Evolutionary conservation across 2,888 invertebrate species (phyloP).

Genomic region (Parochlus steinenii): DNA sequence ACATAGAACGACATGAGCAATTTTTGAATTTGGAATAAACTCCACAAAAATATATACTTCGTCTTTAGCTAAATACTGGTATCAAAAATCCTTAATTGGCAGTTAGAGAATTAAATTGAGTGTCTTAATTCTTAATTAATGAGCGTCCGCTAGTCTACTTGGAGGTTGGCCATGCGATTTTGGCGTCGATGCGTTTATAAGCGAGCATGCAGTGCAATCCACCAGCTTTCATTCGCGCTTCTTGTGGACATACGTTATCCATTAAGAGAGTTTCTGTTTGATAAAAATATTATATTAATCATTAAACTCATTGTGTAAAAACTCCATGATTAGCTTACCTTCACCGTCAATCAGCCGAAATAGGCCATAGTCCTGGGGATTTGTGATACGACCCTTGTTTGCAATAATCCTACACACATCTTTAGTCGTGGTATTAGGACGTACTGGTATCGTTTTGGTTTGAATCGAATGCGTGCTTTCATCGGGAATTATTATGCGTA

Average conservation of each 20-base stretch:
- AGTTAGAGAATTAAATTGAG: too few relatives aligned
- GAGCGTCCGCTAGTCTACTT: too few relatives aligned
- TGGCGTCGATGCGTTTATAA: conserved; percentile 89
- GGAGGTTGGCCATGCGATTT: conserved; percentile 95
- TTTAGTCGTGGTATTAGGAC: conserved; percentile 82
- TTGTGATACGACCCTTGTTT: conserved; percentile 87
- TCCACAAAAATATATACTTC: too few relatives aligned
- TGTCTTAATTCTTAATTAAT: too few relatives aligned
- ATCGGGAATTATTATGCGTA: conserved; percentile 86
- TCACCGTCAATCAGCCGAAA: conserved; percentile 81
- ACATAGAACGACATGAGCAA: too few relatives aligned
- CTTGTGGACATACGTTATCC: conserved; percentile 82
- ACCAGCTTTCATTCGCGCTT: conserved; percentile 53
- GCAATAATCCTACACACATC: conserved; percentile 91
- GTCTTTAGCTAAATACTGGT: too few relatives aligned
- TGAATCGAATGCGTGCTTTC: conserved; percentile 84
- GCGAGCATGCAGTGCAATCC: conserved; percentile 82
- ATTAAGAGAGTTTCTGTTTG: conserved; percentile 71
- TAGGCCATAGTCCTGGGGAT: conserved; percentile 90
- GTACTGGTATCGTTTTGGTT: conserved; percentile 79
- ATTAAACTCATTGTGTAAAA: conserved; percentile 1
- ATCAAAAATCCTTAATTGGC: too few relatives aligned
- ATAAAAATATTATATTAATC: conserved; percentile 14
- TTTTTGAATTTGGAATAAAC: too few relatives aligned
- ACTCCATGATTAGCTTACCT: conserved; percentile 36